These are phyloP conservation scores for Papilio polytes DNA, from an alignment of 1,140 invertebrate genomes.

Conservation along the genomic window DNA sequence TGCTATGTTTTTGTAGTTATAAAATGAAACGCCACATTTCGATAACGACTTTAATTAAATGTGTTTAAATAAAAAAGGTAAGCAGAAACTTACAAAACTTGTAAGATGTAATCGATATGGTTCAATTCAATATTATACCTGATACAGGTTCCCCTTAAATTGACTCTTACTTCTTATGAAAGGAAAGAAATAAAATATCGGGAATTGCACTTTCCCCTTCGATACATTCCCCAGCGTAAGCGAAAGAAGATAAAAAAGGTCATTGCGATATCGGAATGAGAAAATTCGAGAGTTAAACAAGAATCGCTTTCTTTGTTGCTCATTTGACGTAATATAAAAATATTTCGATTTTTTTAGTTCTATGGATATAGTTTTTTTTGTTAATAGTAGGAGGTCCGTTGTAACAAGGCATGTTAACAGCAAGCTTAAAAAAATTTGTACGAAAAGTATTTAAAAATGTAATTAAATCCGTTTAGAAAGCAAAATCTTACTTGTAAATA, in stretches of 20 bases:
- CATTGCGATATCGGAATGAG: conserved; percentile 31
- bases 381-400: too few relatives aligned
- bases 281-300: conserved; percentile 10
- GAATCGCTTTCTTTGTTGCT: conserved; percentile 28
- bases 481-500: conserved; percentile 70
- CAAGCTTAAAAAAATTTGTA: too few relatives aligned
- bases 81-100: not conserved
- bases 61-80: not conserved
- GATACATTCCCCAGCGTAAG: conserved; percentile 30
- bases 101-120: not conserved
- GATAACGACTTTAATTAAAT: not conserved
- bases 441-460: not conserved
- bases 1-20: not conserved
- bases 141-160: not conserved
- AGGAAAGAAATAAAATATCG: conserved; percentile 22
- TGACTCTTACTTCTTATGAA: not conserved
- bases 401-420: too few relatives aligned
- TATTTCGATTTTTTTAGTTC: not conserved
- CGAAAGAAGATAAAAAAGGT: conserved; percentile 34
- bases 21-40: not conserved
- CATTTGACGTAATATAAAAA: not conserved
- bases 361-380: too few relatives aligned
- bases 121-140: not conserved
- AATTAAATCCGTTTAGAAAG: not conserved
- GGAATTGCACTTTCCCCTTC: conserved; percentile 16